Evolutionary conservation across 2,113 vertebrate genomes (phyloP).

Genomic region (Prietella phreatophila): DNA sequence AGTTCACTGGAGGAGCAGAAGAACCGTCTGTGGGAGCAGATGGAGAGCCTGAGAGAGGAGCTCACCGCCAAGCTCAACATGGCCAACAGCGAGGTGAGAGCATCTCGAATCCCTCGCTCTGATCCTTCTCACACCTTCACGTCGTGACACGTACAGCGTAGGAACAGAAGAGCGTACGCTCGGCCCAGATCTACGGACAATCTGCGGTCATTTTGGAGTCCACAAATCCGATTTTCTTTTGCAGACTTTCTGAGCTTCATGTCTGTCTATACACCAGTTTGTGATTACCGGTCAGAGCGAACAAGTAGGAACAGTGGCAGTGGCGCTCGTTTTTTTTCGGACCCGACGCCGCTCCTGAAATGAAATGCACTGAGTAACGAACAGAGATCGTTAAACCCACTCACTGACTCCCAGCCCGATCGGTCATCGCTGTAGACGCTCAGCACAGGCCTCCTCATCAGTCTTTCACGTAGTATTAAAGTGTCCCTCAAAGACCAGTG

Average conservation of each 20-base stretch:
- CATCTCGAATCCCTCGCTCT: not conserved
- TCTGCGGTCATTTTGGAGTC: no score
- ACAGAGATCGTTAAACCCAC: not conserved
- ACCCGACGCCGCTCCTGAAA: not conserved
- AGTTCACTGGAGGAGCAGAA: slow-evolving; percentile 87
- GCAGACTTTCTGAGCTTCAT: no score
- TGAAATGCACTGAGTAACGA: not conserved
- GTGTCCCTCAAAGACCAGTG: not conserved
- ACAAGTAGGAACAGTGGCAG: not conserved
- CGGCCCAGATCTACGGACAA: no score
- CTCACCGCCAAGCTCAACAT: slow-evolving; percentile 80
- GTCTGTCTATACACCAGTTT: no score
- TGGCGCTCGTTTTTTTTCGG: not conserved
- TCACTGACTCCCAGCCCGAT: not conserved
- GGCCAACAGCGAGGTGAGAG: slow-evolving; percentile 85
- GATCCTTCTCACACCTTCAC: not conserved
- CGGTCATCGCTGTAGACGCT: not conserved
- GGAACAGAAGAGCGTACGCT: not conserved
- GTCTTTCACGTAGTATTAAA: not conserved
- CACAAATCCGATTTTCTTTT: no score
- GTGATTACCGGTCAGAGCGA: not conserved
- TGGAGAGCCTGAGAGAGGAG: slow-evolving; percentile 84
- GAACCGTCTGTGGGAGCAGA: slow-evolving; percentile 80
- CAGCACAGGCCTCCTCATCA: not conserved
- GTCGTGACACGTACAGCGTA: no score